A percentile compares a stretch with the other conserved stretches of the same genome.
Conservation (phyloP, 2,888 invertebrate species). For the Bugulina stolonifera region DNA sequence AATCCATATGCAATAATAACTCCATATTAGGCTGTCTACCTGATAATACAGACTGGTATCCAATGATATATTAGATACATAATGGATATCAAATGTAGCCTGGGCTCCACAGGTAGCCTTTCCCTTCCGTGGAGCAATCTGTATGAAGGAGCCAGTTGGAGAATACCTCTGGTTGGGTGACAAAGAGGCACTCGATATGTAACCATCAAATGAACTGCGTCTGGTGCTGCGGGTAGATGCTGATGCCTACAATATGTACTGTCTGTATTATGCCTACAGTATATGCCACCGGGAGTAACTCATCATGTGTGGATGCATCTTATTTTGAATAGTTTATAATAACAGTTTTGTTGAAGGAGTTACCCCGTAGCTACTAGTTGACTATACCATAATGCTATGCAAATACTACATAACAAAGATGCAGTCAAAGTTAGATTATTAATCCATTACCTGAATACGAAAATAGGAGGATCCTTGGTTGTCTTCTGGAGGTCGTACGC, state of each 20-base stretch:
- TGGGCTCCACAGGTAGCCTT: background rate
- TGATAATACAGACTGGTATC: background rate
- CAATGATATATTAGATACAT: background rate
- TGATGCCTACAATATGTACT: background rate
- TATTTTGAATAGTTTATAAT: too few relatives aligned
- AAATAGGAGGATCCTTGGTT: background rate
- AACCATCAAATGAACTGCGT: background rate
- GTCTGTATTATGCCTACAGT: too few relatives aligned
- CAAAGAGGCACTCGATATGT: background rate
- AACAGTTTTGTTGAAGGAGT: too few relatives aligned
- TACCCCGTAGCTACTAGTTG: too few relatives aligned
- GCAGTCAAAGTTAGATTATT: background rate
- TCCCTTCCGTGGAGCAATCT: background rate
- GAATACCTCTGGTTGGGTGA: background rate
- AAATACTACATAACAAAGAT: too few relatives aligned
- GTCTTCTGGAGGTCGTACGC: constrained; percentile 27
- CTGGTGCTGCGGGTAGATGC: background rate
- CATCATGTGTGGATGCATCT: too few relatives aligned
- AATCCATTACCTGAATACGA: background rate
- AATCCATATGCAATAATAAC: too few relatives aligned
- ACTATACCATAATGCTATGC: too few relatives aligned
- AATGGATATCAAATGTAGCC: constrained; percentile 13
- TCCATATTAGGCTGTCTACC: too few relatives aligned
- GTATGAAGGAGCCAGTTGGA: constrained; percentile 11
- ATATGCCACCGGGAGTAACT: too few relatives aligned